Base-by-base conservation (phyloP, 2,797 vertebrate genomes). In the Hemitrygon akajei region DNA sequence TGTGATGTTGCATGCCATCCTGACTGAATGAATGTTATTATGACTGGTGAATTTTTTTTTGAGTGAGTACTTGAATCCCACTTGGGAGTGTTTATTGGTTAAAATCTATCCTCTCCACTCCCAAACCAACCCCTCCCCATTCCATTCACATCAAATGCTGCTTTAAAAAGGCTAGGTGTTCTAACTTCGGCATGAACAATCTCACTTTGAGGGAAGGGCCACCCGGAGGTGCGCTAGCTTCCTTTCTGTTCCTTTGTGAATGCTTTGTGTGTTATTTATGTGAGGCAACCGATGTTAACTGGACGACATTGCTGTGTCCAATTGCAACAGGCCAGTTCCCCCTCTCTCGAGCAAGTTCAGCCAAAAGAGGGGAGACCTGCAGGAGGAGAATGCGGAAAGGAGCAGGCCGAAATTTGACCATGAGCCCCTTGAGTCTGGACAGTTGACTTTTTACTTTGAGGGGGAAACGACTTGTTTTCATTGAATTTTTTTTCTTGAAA, bases 51-150 rank as follows among this genome's bases (percentile, higher is more conserved):
- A 20, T 12, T 30, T 84, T 18, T 22, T 66, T 9, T 7, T 66
- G 63, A 89, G 66, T 37, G 63, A 89, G 86, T 89, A 89, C 63
- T 89, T 89, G 86, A 89, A 89, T 69, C 86, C 86, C 34, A 69
- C 63, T 69, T 20, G n/a, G 82, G 82, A 14, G 12, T n/a, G 47
- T 86, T 47, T 60, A 60, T 60, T 60, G 58, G 27, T 86, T 86
- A 86, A 86, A 89, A 69, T 69, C 86, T 10, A 37, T 0, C 58
- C 34, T 16, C n/a, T 14, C 34, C 3, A 2, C 34, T 11, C 12
- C n/a, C 1, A 6, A 22, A 6, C 25, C 25, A 20, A 4, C 34
- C 37, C 34, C 34, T 20, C 79, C 22, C 22, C 22, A 22, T 73
- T 4, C 16, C 37, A 20, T 18, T 20, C 16, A 20, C 20, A 40